Percentiles rank a stretch among this genome's conserved stretches.
Conservation (phyloP, 2,797 vertebrate genomes). For the Crax fasciolata region DNA sequence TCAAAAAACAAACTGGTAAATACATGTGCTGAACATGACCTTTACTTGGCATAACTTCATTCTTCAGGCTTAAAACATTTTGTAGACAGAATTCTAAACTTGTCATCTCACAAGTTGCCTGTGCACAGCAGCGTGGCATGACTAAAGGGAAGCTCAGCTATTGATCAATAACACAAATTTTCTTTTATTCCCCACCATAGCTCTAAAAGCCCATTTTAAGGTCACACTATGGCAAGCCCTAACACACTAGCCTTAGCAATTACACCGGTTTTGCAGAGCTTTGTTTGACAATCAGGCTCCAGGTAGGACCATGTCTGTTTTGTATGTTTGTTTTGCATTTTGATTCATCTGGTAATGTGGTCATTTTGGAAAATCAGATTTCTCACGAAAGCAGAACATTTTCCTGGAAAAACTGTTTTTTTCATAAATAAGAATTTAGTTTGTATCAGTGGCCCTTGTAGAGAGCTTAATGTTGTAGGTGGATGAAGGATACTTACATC, state of each 20-base stretch:
- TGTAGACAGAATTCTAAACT: slow-evolving; percentile 26
- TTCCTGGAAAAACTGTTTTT: background rate
- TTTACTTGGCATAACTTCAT: background rate
- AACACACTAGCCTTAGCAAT: background rate
- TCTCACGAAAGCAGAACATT: background rate
- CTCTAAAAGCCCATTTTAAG: slow-evolving; percentile 17
- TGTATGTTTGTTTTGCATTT: background rate
- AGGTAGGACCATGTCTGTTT: background rate
- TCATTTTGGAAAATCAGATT: background rate
- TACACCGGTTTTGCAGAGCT: background rate
- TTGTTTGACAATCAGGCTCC: background rate
- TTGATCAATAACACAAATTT: background rate
- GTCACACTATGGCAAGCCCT: background rate
- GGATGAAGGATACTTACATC: background rate
- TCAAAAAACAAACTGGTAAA: background rate
- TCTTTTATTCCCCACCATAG: background rate
- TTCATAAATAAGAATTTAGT: background rate
- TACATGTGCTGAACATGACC: background rate
- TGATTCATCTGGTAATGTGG: background rate
- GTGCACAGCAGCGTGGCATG: background rate
- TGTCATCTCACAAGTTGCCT: background rate
- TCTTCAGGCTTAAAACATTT: slow-evolving; percentile 24
- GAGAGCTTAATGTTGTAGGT: background rate
- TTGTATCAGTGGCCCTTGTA: background rate
- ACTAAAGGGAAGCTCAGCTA: slow-evolving; percentile 30